Evolutionary conservation across 2,797 vertebrate genomes (phyloP).

Genomic region (Morelia viridis): DNA sequence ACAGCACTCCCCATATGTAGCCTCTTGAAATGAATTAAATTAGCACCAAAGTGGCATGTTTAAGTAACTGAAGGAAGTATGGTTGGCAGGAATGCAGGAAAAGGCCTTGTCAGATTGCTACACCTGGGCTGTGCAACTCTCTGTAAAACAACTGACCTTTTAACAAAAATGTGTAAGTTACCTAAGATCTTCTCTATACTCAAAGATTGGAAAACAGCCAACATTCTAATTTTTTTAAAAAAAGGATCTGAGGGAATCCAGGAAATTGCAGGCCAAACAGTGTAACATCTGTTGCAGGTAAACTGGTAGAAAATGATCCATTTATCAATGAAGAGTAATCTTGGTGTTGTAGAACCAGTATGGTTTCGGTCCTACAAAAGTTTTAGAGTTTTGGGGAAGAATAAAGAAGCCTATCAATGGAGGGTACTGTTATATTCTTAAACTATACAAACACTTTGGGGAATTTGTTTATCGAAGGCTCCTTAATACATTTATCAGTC

Average conservation of each 20-base stretch:
- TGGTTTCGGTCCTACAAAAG: background rate
- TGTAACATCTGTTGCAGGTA: background rate
- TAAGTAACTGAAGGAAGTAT: background rate
- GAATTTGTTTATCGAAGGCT: background rate
- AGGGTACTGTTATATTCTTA: background rate
- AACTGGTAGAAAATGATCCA: background rate
- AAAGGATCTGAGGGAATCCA: background rate
- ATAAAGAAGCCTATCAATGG: background rate
- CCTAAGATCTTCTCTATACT: background rate
- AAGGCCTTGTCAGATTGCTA: background rate
- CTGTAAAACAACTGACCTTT: background rate
- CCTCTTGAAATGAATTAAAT: background rate
- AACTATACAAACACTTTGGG: background rate
- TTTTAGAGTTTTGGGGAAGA: background rate
- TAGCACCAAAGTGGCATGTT: background rate
- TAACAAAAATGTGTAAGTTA: background rate
- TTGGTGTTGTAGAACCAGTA: background rate
- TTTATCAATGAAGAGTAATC: background rate
- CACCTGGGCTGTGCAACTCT: background rate
- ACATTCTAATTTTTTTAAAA: background rate
- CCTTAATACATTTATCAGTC: background rate
- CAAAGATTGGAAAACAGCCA: background rate
- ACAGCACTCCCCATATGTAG: too few relatives aligned
- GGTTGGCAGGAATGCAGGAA: background rate
- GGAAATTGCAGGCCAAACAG: background rate